Percentiles rank a stretch among this genome's conserved stretches.
phyloP scores from a whole-genome alignment of 1,140 invertebrate species.

The Chlorops oryzae region DNA sequence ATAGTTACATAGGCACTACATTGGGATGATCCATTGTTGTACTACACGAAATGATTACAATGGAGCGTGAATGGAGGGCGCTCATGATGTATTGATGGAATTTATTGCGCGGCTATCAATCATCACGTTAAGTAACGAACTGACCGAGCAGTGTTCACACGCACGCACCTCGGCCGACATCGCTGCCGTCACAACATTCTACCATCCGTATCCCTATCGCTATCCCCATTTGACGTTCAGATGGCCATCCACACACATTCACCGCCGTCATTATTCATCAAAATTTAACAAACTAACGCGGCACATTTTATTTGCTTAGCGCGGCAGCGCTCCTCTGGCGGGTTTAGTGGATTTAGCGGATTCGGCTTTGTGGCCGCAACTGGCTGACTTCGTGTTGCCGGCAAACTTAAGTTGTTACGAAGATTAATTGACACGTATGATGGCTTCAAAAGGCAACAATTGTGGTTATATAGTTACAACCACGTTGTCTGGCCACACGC shows the following conservation, averaged over 20 bases:
- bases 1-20: too few relatives aligned
- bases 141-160: background rate
- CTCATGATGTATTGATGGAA: background rate
- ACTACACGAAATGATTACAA: background rate
- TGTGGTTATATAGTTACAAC: too few relatives aligned
- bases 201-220: too few relatives aligned
- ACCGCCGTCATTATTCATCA: slow-evolving; percentile 11
- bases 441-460: too few relatives aligned
- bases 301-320: slow-evolving; percentile 1
- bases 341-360: background rate
- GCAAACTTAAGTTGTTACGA: too few relatives aligned
- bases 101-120: background rate
- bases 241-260: slow-evolving; percentile 1
- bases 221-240: too few relatives aligned
- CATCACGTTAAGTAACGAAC: background rate
- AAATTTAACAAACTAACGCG: slow-evolving; percentile 10
- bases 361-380: slow-evolving; percentile 1
- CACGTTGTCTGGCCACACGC: too few relatives aligned
- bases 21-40: too few relatives aligned
- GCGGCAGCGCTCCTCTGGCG: background rate
- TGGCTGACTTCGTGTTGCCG: slow-evolving; percentile 1
- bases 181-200: too few relatives aligned
- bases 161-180: too few relatives aligned
- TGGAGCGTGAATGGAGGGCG: background rate
- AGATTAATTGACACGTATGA: too few relatives aligned